Base-by-base conservation (phyloP, 2,888 invertebrate species). In the Coelopa pilipes region DNA sequence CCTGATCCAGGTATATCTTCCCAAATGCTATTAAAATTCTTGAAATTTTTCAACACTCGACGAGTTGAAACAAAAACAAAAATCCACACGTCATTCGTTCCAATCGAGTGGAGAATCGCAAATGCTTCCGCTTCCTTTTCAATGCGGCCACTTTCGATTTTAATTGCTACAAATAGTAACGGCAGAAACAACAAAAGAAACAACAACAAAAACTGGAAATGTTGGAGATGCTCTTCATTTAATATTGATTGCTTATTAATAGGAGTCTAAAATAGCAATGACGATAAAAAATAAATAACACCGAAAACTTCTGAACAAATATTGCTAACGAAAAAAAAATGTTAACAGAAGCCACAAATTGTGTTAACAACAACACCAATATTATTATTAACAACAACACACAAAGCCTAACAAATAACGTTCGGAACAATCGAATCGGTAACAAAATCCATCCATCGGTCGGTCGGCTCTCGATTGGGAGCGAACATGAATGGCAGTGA, bases 241-340 rank as follows among this genome's bases (percentile, higher is more conserved):
- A 62, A 24, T 62, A 15, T 62, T 15, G 5, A 24, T 34, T 62
- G 60, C 60, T 62, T 62, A 62, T 62, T 68, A 68, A 68, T 45
- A 15, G 17, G 11, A 50, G 17, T 17, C n/a, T 63, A 49, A 3
- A 49, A 17, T 47, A 46, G 65, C 34, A 24, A 24, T 45, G 10
- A 62, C 62, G 34, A 62, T 34, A 46, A 17, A 65, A 47, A 15
- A 65, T 46, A 10, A 65, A 17, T 34, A 47, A 45, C n/a, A 65
- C 46, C 45, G 21, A 66, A 2, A 47, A 66, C 17, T 17, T 5
- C n/a, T 34, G 12, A 45, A 45, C 24, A 11, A 15, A 46, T 45
- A 45, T 45, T n/a, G 46, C 13, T 65, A 67, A 53, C 13, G 53
- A 67, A 53, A 53, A 34, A n/a, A 67, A 53, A 53, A 34, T n/a